phyloP scores from a whole-genome alignment of 92 coral and sea anemone species.

The Epizoanthus ramosus region DNA sequence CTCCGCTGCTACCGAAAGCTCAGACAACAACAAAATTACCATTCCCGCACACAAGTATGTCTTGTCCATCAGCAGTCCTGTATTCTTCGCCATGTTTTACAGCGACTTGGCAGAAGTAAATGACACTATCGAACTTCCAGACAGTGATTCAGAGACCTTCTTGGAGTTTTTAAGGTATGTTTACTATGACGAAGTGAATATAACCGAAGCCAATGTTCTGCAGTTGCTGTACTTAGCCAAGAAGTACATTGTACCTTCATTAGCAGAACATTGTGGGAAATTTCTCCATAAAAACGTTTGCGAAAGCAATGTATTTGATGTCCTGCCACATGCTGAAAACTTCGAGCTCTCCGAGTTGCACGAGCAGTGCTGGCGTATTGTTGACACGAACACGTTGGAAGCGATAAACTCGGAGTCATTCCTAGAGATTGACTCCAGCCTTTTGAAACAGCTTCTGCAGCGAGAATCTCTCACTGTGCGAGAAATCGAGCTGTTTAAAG shows the following conservation, averaged over 20 bases:
- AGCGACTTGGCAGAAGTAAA: no score
- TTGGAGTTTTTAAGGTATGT: slow-evolving; percentile 30
- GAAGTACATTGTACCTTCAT: slow-evolving; percentile 38
- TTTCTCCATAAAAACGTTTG: background rate
- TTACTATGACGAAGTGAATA: slow-evolving; percentile 28
- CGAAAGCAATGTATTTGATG: slow-evolving; percentile 13
- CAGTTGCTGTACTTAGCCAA: slow-evolving; percentile 35
- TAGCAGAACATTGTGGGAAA: slow-evolving; percentile 15
- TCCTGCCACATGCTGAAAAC: slow-evolving; percentile 16
- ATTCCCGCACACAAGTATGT: slow-evolving; percentile 39
- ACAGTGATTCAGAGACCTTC: slow-evolving; percentile 22
- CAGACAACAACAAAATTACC: no score
- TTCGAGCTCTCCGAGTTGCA: slow-evolving; percentile 16
- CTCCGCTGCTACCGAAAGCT: no score
- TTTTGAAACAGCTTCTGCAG: background rate
- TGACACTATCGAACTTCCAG: background rate
- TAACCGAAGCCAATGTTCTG: slow-evolving; percentile 1
- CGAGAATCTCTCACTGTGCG: background rate
- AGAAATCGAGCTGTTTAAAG: slow-evolving; percentile 39
- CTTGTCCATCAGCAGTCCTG: background rate
- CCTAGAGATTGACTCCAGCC: background rate
- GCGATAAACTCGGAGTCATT: slow-evolving; percentile 24
- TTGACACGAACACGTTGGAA: background rate
- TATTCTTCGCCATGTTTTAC: no score
- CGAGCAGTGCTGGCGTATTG: slow-evolving; percentile 28